phyloP scores from a whole-genome alignment of 2,888 invertebrate species.

The Pristionchus exspectatus region DNA sequence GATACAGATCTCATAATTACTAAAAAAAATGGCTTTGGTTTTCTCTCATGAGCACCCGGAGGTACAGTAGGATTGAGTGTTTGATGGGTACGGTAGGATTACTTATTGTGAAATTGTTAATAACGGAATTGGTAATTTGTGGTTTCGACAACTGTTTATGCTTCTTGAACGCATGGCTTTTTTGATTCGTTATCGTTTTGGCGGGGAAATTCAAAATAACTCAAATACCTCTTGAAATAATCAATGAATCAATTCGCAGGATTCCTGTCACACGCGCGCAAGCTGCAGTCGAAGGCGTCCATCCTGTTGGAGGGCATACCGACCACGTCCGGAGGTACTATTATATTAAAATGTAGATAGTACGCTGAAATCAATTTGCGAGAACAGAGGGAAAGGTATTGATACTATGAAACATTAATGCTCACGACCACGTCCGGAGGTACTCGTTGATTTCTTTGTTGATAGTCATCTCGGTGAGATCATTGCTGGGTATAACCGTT shows the following conservation, averaged over 20 bases:
- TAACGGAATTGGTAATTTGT: too few relatives aligned
- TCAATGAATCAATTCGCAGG: background rate
- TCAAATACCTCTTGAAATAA: background rate
- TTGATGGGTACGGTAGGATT: too few relatives aligned
- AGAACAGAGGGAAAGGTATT: background rate
- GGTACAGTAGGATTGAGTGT: too few relatives aligned
- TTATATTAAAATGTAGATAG: background rate
- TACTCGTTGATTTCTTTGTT: too few relatives aligned
- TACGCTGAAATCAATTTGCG: too few relatives aligned
- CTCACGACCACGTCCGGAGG: background rate
- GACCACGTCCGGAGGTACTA: conserved; percentile 2
- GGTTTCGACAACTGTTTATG: background rate
- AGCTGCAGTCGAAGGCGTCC: conserved; percentile 44
- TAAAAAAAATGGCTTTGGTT: background rate
- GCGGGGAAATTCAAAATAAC: too few relatives aligned
- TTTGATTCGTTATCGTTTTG: background rate
- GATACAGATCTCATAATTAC: background rate
- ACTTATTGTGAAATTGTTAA: too few relatives aligned
- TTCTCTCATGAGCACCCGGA: background rate
- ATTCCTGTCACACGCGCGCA: conserved; percentile 49
- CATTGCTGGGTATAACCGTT: too few relatives aligned
- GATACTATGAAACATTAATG: too few relatives aligned
- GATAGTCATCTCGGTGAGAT: too few relatives aligned
- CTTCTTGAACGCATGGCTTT: background rate
- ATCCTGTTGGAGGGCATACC: conserved; percentile 28